Evolutionary conservation across 1,140 invertebrate genomes (phyloP).

Genomic region (Tetramorium alpestre): DNA sequence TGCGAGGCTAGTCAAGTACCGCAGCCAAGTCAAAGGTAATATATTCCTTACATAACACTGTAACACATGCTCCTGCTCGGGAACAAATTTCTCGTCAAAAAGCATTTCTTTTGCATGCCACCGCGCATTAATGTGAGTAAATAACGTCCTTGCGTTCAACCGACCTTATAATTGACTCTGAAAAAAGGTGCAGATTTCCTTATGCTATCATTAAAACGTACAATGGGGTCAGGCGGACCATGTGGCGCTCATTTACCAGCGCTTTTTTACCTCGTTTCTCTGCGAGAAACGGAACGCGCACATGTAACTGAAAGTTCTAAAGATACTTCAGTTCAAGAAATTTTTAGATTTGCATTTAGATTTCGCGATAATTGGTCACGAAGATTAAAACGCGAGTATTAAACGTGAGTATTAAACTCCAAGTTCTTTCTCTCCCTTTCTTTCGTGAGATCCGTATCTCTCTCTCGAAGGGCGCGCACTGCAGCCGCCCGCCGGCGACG

Average conservation of each 20-base stretch:
- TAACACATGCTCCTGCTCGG: background rate
- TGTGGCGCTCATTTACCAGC: background rate
- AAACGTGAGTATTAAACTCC: background rate
- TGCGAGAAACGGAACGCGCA: background rate
- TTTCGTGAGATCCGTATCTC: background rate
- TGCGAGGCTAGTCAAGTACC: background rate
- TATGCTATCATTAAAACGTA: slow-evolving; percentile 2
- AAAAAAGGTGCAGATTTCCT: slow-evolving; percentile 1
- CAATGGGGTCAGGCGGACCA: background rate
- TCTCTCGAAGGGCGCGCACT: background rate
- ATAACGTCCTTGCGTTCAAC: background rate
- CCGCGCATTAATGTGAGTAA: background rate
- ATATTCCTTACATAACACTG: background rate
- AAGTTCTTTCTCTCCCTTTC: background rate
- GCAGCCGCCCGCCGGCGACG: no score
- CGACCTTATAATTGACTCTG: background rate
- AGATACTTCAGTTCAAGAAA: background rate
- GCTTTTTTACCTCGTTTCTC: background rate
- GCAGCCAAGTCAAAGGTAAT: background rate
- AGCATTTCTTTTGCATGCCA: background rate
- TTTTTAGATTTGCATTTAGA: slow-evolving; percentile 15
- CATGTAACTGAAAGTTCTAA: background rate
- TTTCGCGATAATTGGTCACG: background rate
- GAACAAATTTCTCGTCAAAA: slow-evolving; percentile 26
- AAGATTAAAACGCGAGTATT: background rate